Evolutionary conservation across 2,888 invertebrate species (phyloP).

Genomic region (Fragum fragum): DNA sequence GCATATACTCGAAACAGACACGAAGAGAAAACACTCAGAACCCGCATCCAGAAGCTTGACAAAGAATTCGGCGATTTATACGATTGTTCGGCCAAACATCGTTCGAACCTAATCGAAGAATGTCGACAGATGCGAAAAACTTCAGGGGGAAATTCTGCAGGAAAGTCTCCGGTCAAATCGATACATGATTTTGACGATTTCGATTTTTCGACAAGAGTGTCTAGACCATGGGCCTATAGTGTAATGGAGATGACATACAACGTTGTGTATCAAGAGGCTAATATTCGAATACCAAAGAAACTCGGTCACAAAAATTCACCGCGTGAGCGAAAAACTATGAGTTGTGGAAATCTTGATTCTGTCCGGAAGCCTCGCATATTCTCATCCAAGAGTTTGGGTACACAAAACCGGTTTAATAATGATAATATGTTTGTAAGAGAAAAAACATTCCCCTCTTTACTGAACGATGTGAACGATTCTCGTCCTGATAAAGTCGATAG

Average conservation of each 20-base stretch:
- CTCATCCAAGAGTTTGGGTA: background rate
- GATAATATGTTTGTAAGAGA: background rate
- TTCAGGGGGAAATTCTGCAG: conserved; percentile 65
- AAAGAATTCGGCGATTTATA: conserved; percentile 58
- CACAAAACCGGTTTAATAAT: background rate
- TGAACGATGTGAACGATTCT: background rate
- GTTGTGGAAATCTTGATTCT: background rate
- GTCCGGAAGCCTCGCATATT: background rate
- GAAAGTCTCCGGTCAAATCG: conserved; percentile 12
- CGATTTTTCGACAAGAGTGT: conserved; percentile 53
- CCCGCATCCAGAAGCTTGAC: conserved; percentile 54
- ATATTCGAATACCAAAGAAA: conserved; percentile 41
- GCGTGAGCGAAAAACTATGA: background rate
- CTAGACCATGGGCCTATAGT: conserved; percentile 74
- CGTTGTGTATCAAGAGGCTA: conserved; percentile 67
- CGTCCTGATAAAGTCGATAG: too few species aligned
- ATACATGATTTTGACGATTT: conserved; percentile 24
- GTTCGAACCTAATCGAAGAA: conserved; percentile 53
- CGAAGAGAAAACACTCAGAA: conserved; percentile 66
- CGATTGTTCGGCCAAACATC: conserved; percentile 61
- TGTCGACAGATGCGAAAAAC: conserved; percentile 61
- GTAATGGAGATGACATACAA: conserved; percentile 72
- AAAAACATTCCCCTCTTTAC: background rate
- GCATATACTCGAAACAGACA: conserved; percentile 71
- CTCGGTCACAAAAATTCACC: background rate